Base-by-base conservation (phyloP, 92 coral and sea anemone species). In the Micromussa lordhowensis region DNA sequence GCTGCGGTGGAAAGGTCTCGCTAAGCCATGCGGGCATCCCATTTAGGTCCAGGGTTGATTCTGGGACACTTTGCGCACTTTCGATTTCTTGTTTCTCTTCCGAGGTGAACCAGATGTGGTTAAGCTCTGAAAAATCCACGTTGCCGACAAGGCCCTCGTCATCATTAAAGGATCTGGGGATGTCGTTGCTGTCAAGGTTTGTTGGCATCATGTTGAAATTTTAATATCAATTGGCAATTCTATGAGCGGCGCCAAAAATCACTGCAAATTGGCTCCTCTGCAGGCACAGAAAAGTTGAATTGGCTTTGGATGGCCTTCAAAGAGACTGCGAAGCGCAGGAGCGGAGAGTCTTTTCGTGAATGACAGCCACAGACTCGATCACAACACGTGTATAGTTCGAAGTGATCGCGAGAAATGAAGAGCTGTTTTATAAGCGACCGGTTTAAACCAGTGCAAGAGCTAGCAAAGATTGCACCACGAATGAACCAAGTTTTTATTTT, bases 401-500 rank as follows among this genome's bases (percentile, higher is more conserved):
- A 7, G 21, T 1, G 35, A 29, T 49, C 17, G 35, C 66, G n/a
- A 31, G 54, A 35, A 80, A 55, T 87, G 85, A 21, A 0, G 58
- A 21, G 61, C 7, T 22, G 30, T 73, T 4, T 9, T 28, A 24
- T 40, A 13, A 3, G 4, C 80, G 63, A 87, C 90, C 90, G 86
- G 80, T 87, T 87, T 40, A 11, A 80, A 81, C 94, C 89, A 58
- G 92, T 80, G 87, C 84, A 92, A 92, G 70, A 81, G 72, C 55
- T 72, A 75, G 76, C 81, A 36, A 30, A 32, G 68, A 79, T 91
- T 91, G 94, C 94, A 91, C 94, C 94, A 92, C 79, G 28, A 10
- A 53, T 63, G 69, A 35, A 19, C 30, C 77, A 6, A 8, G 24
- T 28, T 88, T 87, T 92, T 72, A 88, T 51, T 78, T 61, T 79